Evolutionary conservation across 2,113 vertebrate genomes (phyloP), one percentile per base, ranked within the genome.

Genomic region (Speoplatyrhinus poulsoni): DNA sequence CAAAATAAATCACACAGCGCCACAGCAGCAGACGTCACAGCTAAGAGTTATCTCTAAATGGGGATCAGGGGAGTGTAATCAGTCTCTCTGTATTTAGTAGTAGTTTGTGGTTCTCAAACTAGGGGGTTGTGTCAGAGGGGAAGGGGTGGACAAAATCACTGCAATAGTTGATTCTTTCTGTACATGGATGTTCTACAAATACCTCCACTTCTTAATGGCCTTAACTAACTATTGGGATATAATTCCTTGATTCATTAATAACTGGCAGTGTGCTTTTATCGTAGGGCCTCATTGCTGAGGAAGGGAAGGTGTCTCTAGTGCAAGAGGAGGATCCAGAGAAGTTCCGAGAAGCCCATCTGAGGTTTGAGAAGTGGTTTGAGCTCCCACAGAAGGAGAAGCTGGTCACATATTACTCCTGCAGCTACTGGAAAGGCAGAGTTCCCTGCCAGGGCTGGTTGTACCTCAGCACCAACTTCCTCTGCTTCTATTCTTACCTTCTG

Each of bases 361-460:
- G 96, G 77, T 99, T 99, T 88, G 95, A 96, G 72, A 97, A 95
- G 80, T 96, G 95, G 90, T 98, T 99, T 88, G 95, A 94, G 13
- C 92, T 99, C 67, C 95, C 98, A 0, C 83, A 93, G 46, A 90
- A 94, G 74, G 98, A 99, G 82, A 98, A 99, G 85, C 89, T 99
- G 87, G 95, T 99, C 71, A 99, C 96, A 0, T 99, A 99, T 85
- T 99, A 97, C 82, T 98, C 97, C 0, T 99, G 98, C 90, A 99
- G 96, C 89, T 99, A 98, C 80, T 99, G 98, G 98, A 98, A 84
- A 84, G 98, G 98, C 75, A 94, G 96, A 62, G 94, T 99, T 47
- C 98, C 97, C 12, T 98, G 96, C 86, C 98, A 99, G 84, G 98
- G 98, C 3, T 99, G 98, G 98, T 93, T 99, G 9, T 99, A 99